phyloP scores from a whole-genome alignment of 2,888 invertebrate species.

The Spilarctia lutea region DNA sequence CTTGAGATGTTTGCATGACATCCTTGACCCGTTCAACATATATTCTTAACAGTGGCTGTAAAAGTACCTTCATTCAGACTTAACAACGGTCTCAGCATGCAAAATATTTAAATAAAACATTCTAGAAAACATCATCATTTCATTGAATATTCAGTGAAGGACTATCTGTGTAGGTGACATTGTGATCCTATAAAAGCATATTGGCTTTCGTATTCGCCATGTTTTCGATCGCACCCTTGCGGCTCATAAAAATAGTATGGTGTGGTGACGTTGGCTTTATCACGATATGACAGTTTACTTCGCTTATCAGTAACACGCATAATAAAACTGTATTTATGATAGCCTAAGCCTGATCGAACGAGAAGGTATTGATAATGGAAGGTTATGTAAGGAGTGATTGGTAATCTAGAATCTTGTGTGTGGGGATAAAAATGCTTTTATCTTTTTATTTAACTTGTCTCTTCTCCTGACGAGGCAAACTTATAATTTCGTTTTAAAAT shows the following conservation, averaged over 20 bases:
- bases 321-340: conserved; percentile 48
- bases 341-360: conserved; percentile 24
- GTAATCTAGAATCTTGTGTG: background rate
- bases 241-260: conserved; percentile 42
- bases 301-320: conserved; percentile 46
- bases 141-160: conserved; percentile 45
- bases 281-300: conserved; percentile 42
- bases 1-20: background rate
- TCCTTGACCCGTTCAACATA: background rate
- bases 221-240: conserved; percentile 36
- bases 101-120: conserved; percentile 44
- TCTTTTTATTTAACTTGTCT: background rate
- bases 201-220: conserved; percentile 39
- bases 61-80: conserved; percentile 22
- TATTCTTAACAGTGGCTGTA: conserved; percentile 11
- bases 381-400: conserved; percentile 7
- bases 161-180: conserved; percentile 42
- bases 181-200: conserved; percentile 48
- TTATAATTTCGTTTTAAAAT: background rate
- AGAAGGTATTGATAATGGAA: conserved; percentile 10
- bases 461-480: background rate
- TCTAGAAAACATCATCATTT: conserved; percentile 31
- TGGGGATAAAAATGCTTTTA: background rate
- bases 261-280: conserved; percentile 33
- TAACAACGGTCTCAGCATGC: conserved; percentile 20